Conservation (phyloP, 2,113 vertebrate genomes). For the Zosterops japonicus region DNA sequence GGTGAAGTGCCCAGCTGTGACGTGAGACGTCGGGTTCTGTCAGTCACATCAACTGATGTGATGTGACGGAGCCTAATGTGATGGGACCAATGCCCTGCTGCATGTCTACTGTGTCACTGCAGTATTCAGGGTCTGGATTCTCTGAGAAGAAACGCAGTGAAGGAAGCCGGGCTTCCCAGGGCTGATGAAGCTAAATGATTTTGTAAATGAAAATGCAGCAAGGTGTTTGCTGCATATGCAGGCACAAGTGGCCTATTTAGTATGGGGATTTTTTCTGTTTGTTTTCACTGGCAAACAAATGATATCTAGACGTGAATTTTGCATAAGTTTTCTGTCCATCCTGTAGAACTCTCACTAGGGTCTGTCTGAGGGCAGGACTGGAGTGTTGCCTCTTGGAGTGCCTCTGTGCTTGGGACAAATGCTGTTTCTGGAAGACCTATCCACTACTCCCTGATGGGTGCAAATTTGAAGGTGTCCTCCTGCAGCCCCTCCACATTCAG, state of each 20-base stretch:
- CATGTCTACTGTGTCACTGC: background rate
- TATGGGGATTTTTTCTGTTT: background rate
- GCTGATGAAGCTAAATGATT: background rate
- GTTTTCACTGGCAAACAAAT: background rate
- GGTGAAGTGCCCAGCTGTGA: conserved; percentile 38
- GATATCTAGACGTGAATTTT: background rate
- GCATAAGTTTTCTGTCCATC: background rate
- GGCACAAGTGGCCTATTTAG: background rate
- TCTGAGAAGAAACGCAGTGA: background rate
- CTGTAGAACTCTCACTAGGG: background rate
- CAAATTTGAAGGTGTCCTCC: background rate
- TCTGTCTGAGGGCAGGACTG: background rate
- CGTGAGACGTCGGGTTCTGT: conserved; percentile 57
- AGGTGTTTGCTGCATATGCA: background rate
- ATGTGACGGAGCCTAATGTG: conserved; percentile 49
- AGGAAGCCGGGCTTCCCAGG: background rate
- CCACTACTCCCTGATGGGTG: background rate
- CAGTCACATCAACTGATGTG: conserved; percentile 66
- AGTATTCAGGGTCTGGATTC: background rate
- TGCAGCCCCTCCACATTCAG: background rate
- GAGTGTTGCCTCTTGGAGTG: background rate
- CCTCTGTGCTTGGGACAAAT: background rate
- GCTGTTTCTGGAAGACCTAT: background rate
- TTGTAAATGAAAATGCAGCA: background rate
- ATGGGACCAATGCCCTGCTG: conserved; percentile 36